A percentile compares a stretch with the other conserved stretches of the same genome.
phyloP scores from a whole-genome alignment of 2,113 vertebrate genomes.

The Gambusia holbrooki region DNA sequence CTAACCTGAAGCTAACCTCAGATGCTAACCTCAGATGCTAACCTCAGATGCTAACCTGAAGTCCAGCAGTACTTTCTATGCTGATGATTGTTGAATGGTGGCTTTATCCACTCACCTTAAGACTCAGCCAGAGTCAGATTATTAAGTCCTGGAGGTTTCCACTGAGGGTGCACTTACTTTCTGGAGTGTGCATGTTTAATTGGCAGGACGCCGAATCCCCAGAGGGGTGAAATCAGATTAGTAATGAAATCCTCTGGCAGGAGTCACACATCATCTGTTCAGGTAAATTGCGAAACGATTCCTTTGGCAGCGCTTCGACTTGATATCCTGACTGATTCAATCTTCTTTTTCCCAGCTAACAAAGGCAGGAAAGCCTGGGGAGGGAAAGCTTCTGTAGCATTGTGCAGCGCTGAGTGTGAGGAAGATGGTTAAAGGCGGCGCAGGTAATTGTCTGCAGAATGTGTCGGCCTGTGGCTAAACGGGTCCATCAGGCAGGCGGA shows the following conservation, averaged over 20 bases:
- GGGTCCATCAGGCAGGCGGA: slow-evolving; percentile 36
- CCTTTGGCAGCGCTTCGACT: slow-evolving; percentile 11
- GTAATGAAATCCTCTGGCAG: slow-evolving; percentile 26
- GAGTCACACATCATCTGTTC: slow-evolving; percentile 13
- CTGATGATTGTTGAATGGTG: background rate
- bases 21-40: too few relatives aligned
- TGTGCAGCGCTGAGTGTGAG: slow-evolving; percentile 1
- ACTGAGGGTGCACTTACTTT: background rate
- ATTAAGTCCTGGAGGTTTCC: background rate
- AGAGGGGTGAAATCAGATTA: slow-evolving; percentile 23
- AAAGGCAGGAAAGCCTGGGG: slow-evolving; percentile 22
- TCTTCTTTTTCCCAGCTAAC: slow-evolving; percentile 23
- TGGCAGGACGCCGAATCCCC: slow-evolving; percentile 8
- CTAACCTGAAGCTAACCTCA: too few relatives aligned
- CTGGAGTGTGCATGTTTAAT: background rate
- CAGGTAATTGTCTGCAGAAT: slow-evolving; percentile 45
- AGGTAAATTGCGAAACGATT: slow-evolving; percentile 11
- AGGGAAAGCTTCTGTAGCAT: background rate
- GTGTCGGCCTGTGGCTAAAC: slow-evolving; percentile 51
- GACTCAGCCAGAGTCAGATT: background rate
- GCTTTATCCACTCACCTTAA: background rate
- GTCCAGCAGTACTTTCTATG: too few relatives aligned
- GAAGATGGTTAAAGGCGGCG: background rate
- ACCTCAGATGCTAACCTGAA: too few relatives aligned
- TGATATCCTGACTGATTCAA: slow-evolving; percentile 41